Evolutionary conservation across 2,113 vertebrate genomes (phyloP).

Genomic region (Pampusana beccarii): DNA sequence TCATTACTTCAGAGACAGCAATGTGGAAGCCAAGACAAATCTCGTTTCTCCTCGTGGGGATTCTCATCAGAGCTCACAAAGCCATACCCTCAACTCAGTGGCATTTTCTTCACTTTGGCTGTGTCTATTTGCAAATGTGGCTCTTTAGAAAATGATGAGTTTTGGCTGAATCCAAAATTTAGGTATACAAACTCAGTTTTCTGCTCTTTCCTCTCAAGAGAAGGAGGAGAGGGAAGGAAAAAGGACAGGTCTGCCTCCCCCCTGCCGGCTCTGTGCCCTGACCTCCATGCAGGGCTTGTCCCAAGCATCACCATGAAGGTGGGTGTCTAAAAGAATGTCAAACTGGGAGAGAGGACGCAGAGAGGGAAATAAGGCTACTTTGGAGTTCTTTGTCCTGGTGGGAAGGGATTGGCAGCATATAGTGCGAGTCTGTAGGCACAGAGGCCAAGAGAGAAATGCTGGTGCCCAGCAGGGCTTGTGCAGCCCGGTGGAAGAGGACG

Average conservation of each 20-base stretch:
- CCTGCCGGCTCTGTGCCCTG: fast-evolving
- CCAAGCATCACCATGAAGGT: background rate
- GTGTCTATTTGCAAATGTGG: background rate
- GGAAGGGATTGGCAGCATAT: background rate
- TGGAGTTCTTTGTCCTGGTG: fast-evolving
- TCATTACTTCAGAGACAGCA: background rate
- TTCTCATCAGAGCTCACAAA: background rate
- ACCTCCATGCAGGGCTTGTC: background rate
- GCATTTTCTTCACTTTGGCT: background rate
- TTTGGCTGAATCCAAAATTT: background rate
- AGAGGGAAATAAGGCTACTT: background rate
- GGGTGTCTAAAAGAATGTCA: background rate
- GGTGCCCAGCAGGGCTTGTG: fast-evolving
- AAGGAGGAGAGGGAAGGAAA: background rate
- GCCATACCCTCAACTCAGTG: background rate
- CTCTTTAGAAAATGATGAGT: background rate
- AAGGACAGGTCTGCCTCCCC: background rate
- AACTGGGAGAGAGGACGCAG: background rate
- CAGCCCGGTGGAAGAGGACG: background rate
- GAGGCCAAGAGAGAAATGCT: background rate
- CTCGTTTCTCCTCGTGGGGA: background rate
- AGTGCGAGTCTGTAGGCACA: background rate
- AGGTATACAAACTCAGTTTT: background rate
- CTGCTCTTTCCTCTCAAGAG: background rate
- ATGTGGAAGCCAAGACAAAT: background rate